These are phyloP conservation scores for Eunapius fragilis DNA, from an alignment of 37 sponge, comb jelly and placozoan genomes.

Conservation along the genomic window DNA sequence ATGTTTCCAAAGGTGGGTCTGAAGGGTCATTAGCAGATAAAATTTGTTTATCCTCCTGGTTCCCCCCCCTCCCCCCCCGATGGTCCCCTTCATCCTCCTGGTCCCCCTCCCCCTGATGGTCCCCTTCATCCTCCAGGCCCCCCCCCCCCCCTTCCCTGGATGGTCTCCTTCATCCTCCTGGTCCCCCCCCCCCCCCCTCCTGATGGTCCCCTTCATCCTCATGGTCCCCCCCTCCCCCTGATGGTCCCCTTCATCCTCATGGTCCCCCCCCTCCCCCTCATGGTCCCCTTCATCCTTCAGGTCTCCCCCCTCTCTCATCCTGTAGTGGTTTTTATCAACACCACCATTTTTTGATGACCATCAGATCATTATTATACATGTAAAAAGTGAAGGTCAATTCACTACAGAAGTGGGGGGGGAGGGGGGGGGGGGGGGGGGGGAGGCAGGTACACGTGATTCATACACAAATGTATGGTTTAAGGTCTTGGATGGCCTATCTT, in stretches of 20 bases:
- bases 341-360: background rate
- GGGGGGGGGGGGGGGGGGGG: no score
- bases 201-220: background rate
- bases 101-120: no score
- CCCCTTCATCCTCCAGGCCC: no score
- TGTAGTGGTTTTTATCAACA: background rate
- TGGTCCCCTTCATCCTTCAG: no score
- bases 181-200: no score
- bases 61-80: background rate
- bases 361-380: no score
- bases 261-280: background rate
- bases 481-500: background rate
- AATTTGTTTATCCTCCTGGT: background rate
- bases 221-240: conserved; percentile 13
- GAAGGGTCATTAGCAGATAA: background rate
- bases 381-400: no score
- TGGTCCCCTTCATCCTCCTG: no score
- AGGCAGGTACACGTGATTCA: no score
- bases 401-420: no score
- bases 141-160: no score
- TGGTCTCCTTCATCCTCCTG: no score
- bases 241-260: conserved; percentile 12
- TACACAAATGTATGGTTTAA: background rate
- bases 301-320: background rate
- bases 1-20: conserved; percentile 48